Conservation (phyloP, 2,888 invertebrate species). For the Hemistola chrysoprasaria region DNA sequence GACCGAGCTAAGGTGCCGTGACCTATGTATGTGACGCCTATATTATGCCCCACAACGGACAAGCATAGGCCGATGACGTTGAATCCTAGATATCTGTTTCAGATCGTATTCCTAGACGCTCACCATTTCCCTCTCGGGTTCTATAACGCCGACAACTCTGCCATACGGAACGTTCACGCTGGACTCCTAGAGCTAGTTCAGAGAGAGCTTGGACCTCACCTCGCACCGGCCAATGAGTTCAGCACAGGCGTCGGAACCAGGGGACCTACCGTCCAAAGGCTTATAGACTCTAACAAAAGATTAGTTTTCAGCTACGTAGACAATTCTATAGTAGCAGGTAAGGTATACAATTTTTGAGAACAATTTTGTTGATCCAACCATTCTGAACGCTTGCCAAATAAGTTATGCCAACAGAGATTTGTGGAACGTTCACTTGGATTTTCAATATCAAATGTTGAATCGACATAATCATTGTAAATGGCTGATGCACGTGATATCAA, state of each 20-base stretch:
- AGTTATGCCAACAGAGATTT: too few relatives aligned
- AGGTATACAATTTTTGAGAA: slow-evolving; percentile 28
- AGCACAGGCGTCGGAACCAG: slow-evolving; percentile 59
- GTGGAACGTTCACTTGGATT: too few relatives aligned
- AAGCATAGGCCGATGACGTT: too few relatives aligned
- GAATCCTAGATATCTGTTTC: too few relatives aligned
- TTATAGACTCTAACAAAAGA: slow-evolving; percentile 70
- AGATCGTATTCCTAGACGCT: slow-evolving; percentile 89
- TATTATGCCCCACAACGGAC: too few relatives aligned
- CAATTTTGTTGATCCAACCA: too few relatives aligned
- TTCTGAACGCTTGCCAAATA: too few relatives aligned
- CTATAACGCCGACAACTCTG: slow-evolving; percentile 64
- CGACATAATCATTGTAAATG: too few relatives aligned
- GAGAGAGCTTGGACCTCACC: slow-evolving; percentile 79
- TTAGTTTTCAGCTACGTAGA: slow-evolving; percentile 82
- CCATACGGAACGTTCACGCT: slow-evolving; percentile 74
- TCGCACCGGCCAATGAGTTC: slow-evolving; percentile 69
- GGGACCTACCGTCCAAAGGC: slow-evolving; percentile 71
- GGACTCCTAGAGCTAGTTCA: slow-evolving; percentile 79
- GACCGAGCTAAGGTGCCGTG: too few relatives aligned
- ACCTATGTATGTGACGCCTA: too few relatives aligned
- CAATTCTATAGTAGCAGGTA: slow-evolving; percentile 63
- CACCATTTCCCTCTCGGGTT: slow-evolving; percentile 90
- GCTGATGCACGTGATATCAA: too few relatives aligned
- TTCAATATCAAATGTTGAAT: too few relatives aligned